A percentile compares a stretch with the other conserved stretches of the same genome.
phyloP scores from a whole-genome alignment of 2,797 vertebrate genomes.

The Choloepus didactylus region DNA sequence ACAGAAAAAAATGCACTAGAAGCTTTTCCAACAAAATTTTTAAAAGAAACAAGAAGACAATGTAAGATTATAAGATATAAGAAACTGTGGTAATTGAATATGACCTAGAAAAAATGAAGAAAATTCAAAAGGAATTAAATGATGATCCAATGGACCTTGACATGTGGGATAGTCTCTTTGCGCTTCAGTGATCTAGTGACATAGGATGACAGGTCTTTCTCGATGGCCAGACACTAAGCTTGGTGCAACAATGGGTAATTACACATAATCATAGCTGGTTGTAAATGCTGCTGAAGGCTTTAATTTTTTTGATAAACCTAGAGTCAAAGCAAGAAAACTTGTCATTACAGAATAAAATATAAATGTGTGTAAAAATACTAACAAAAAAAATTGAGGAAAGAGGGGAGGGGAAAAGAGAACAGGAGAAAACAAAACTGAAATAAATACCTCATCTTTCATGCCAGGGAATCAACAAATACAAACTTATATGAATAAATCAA shows the following conservation, averaged over 20 bases:
- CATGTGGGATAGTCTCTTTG: background rate
- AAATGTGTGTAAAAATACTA: constrained; percentile 42
- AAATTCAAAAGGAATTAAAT: constrained; percentile 32
- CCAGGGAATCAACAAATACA: background rate
- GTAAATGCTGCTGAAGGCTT: background rate
- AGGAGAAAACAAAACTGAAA: constrained; percentile 31
- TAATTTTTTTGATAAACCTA: constrained; percentile 47
- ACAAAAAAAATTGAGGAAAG: background rate
- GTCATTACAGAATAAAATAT: constrained; percentile 43
- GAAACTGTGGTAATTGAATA: background rate
- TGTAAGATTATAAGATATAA: background rate
- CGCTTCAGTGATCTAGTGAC: background rate
- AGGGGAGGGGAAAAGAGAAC: background rate
- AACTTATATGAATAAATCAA: constrained; percentile 43
- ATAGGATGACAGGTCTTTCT: constrained; percentile 20
- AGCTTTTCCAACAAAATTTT: constrained; percentile 1
- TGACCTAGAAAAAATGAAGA: constrained; percentile 26
- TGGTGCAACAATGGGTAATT: background rate
- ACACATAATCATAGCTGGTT: background rate
- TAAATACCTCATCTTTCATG: constrained; percentile 1
- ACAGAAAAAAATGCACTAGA: background rate
- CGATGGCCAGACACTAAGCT: background rate
- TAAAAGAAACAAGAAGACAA: constrained; percentile 25
- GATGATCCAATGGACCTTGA: background rate
- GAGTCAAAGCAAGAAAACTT: constrained; percentile 6